Percentiles rank a stretch among this genome's conserved stretches.
These are phyloP conservation scores for Hydraecia micacea DNA, from an alignment of 2,888 invertebrate genomes.

Conservation along the genomic window DNA sequence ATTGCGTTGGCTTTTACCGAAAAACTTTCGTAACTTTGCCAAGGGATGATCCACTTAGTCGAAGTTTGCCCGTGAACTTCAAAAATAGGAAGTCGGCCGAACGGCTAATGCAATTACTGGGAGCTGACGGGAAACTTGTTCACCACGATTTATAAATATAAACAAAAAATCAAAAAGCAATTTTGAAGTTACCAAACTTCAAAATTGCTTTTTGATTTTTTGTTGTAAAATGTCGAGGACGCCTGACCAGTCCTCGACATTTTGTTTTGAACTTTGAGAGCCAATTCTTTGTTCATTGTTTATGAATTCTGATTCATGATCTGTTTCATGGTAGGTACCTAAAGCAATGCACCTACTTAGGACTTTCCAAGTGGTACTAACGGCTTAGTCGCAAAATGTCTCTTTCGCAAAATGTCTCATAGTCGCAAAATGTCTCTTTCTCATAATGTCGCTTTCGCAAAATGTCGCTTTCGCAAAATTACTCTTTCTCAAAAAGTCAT, in stretches of 20 bases:
- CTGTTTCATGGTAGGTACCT: neutral
- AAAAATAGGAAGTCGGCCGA: conserved; percentile 76
- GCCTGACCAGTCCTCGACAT: neutral
- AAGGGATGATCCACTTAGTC: conserved; percentile 78
- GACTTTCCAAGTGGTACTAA: neutral
- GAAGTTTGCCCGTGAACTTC: conserved; percentile 78
- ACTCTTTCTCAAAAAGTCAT: too few relatives aligned
- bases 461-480: too few relatives aligned
- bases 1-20: conserved; percentile 71
- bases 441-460: too few relatives aligned
- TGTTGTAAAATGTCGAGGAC: too few relatives aligned
- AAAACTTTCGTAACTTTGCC: conserved; percentile 71
- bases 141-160: conserved; percentile 66
- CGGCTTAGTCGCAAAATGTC: too few relatives aligned
- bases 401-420: too few relatives aligned
- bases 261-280: conserved; percentile 28
- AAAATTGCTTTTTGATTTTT: too few relatives aligned
- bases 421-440: too few relatives aligned
- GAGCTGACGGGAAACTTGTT: conserved; percentile 67
- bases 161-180: conserved; percentile 69
- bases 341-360: too few relatives aligned
- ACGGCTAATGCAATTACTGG: conserved; percentile 79
- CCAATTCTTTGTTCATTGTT: conserved; percentile 19
- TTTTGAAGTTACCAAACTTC: conserved; percentile 51
- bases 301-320: neutral